Evolutionary conservation across 2,113 vertebrate species (phyloP).

Genomic region (Caranx melampygus): DNA sequence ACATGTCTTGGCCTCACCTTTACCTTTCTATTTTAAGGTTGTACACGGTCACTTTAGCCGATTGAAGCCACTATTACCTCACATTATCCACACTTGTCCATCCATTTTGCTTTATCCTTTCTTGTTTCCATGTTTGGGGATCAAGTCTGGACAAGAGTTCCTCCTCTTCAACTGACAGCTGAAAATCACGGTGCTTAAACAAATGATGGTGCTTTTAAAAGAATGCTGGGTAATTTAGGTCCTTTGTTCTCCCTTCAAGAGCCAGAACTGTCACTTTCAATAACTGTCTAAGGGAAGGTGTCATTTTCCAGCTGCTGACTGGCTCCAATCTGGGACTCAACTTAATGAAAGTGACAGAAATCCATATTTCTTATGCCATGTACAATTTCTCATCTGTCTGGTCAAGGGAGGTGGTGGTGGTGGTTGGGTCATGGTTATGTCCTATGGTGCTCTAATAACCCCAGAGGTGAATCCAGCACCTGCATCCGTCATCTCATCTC

Average conservation of each 20-base stretch:
- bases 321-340: not conserved
- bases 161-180: not conserved
- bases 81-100: not conserved
- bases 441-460: not conserved
- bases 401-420: not conserved
- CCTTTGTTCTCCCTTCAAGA: not conserved
- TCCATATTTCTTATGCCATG: not conserved
- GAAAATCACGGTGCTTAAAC: not conserved
- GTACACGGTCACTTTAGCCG: not conserved
- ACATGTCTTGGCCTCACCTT: conserved; percentile 20
- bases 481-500: conserved; percentile 31
- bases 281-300: not conserved
- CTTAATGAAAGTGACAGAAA: not conserved
- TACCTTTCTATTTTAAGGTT: conserved; percentile 10
- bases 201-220: conserved; percentile 27
- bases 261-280: conserved; percentile 41
- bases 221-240: conserved; percentile 44
- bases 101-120: not conserved
- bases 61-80: not conserved
- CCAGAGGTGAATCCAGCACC: conserved; percentile 2
- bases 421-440: conserved; percentile 39
- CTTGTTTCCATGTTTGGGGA: not conserved
- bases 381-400: not conserved
- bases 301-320: not conserved
- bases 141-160: conserved; percentile 18